Evolutionary conservation across 2,113 vertebrate genomes (phyloP).

Genomic region (Mirounga angustirostris): DNA sequence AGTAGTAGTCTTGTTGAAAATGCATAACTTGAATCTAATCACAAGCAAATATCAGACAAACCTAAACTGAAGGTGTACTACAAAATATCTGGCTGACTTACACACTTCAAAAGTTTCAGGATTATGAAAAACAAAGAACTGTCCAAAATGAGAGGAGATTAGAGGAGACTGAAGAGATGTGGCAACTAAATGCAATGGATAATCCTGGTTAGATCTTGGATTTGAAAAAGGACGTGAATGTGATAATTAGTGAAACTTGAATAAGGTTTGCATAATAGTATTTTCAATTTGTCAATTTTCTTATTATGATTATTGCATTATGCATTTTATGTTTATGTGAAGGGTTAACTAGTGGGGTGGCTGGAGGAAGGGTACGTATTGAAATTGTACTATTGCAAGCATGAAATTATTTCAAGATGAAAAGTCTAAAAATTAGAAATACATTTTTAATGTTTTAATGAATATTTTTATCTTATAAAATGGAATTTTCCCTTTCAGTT

Average conservation of each 20-base stretch:
- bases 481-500: not conserved
- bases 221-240: not conserved
- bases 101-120: not conserved
- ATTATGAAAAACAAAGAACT: not conserved
- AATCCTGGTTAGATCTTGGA: not conserved
- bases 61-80: not conserved
- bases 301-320: not conserved
- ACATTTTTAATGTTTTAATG: conserved; percentile 1
- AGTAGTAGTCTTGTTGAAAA: not conserved
- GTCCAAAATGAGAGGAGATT: not conserved
- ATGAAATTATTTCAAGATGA: conserved; percentile 18
- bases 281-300: conserved; percentile 26
- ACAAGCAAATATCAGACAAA: not conserved
- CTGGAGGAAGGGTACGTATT: not conserved
- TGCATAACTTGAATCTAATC: not conserved
- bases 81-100: not conserved
- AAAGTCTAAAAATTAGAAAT: conserved; percentile 45
- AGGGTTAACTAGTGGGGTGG: not conserved
- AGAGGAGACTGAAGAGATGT: not conserved
- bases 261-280: not conserved
- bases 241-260: conserved; percentile 13
- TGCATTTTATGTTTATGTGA: not conserved
- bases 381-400: not conserved
- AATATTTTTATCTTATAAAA: conserved; percentile 18
- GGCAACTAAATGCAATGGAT: not conserved